These are phyloP conservation scores for Polypedilum pembai DNA, from an alignment of 1,140 invertebrate genomes.

Conservation along the genomic window DNA sequence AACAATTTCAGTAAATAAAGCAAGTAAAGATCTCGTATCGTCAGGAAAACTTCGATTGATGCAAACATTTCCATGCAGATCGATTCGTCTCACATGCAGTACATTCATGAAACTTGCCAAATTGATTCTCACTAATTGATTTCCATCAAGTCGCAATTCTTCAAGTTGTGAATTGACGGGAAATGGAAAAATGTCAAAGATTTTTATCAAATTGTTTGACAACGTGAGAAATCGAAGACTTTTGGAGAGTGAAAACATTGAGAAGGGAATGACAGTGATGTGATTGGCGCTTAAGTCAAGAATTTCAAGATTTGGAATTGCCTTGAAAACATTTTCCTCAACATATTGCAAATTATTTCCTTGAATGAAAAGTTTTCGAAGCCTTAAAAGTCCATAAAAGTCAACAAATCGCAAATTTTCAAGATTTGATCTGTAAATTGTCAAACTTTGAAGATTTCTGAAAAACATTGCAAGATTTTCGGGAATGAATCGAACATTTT, in stretches of 20 bases:
- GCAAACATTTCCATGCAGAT: background rate
- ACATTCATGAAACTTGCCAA: background rate
- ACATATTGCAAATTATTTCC: background rate
- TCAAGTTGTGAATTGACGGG: background rate
- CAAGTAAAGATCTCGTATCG: background rate
- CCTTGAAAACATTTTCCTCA: background rate
- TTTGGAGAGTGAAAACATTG: background rate
- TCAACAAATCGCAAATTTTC: background rate
- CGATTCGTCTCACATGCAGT: background rate
- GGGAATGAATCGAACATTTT: background rate
- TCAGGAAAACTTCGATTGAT: background rate
- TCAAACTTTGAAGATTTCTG: background rate
- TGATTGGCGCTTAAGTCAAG: background rate
- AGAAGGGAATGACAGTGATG: background rate
- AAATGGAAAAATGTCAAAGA: slow-evolving; percentile 7
- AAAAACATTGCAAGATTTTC: background rate
- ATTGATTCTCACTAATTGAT: slow-evolving; percentile 10
- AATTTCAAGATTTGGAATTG: background rate
- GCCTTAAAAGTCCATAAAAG: background rate
- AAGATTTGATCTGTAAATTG: background rate
- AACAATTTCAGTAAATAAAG: background rate
- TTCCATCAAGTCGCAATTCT: slow-evolving; percentile 4
- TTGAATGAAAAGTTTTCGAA: background rate
- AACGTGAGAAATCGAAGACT: background rate
- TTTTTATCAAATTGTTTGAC: slow-evolving; percentile 19